phyloP scores from a whole-genome alignment of 2,113 vertebrate genomes.

The Myotis yumanensis region DNA sequence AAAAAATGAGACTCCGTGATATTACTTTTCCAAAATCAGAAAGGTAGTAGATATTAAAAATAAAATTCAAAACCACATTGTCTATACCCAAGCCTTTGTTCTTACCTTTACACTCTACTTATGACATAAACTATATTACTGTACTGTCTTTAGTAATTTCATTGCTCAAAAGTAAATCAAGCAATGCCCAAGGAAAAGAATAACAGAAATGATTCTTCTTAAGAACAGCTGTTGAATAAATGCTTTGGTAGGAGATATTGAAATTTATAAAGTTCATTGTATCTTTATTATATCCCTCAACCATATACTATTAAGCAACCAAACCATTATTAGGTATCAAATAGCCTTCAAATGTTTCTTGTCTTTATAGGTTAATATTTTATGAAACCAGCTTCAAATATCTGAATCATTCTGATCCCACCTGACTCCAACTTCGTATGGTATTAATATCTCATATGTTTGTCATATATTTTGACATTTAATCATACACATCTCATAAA shows the following conservation, averaged over 20 bases:
- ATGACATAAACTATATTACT: not conserved
- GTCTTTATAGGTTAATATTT: slow-evolving; percentile 3
- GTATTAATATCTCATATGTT: not conserved
- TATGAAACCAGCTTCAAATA: slow-evolving; percentile 20
- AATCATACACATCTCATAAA: slow-evolving; percentile 44
- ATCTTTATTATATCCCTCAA: not conserved
- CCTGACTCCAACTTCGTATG: not conserved
- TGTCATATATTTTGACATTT: slow-evolving; percentile 45
- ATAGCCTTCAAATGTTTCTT: not conserved
- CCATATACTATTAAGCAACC: not conserved
- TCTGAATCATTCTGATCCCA: not conserved
- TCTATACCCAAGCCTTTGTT: not conserved
- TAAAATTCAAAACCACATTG: not conserved
- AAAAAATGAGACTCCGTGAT: not conserved
- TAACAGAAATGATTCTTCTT: not conserved
- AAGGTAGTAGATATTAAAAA: not conserved
- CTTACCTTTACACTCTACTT: not conserved
- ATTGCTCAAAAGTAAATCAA: slow-evolving; percentile 47
- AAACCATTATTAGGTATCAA: not conserved
- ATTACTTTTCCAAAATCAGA: not conserved
- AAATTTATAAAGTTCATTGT: not conserved
- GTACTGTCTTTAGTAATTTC: not conserved
- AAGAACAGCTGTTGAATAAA: not conserved
- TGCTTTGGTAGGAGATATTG: not conserved
- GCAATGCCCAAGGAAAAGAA: not conserved